Percentiles rank a stretch among this genome's conserved stretches.
Evolutionary conservation across 1,140 invertebrate species (phyloP).

Genomic region (Lordiphosa clarofinis): DNA sequence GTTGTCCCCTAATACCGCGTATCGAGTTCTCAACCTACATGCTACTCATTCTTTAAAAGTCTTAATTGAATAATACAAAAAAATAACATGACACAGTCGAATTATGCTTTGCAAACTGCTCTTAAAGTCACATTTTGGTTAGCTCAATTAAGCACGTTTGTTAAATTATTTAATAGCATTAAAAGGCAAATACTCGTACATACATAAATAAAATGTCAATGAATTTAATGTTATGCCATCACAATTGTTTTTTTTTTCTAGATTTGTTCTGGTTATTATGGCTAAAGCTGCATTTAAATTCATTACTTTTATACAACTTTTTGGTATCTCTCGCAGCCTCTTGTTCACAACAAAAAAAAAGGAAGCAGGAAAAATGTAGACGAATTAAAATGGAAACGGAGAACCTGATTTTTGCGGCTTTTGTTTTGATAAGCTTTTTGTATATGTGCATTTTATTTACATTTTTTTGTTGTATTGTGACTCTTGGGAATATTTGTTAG

Average conservation of each 20-base stretch:
- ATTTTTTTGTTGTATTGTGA: constrained; percentile 9
- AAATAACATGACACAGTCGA: not conserved
- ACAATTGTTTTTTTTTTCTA: too few species aligned
- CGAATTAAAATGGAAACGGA: constrained; percentile 1
- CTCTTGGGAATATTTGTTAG: not conserved
- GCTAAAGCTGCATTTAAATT: not conserved
- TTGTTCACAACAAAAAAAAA: not conserved
- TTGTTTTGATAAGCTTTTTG: constrained; percentile 32
- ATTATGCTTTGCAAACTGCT: not conserved
- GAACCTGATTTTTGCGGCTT: constrained; percentile 16
- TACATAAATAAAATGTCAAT: not conserved
- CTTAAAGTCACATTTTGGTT: not conserved
- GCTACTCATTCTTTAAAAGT: too few species aligned
- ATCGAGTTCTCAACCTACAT: too few species aligned
- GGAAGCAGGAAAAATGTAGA: not conserved
- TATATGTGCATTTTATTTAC: constrained; percentile 7
- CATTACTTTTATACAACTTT: not conserved
- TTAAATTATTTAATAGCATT: constrained; percentile 22
- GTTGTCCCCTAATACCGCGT: too few species aligned
- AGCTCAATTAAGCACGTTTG: constrained; percentile 7
- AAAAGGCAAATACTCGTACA: not conserved
- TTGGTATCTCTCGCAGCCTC: not conserved
- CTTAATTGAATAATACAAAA: not conserved
- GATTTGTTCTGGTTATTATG: too few species aligned
- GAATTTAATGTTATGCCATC: too few species aligned